phyloP scores from a whole-genome alignment of 2,797 vertebrate species.

The Notolabrus celidotus region DNA sequence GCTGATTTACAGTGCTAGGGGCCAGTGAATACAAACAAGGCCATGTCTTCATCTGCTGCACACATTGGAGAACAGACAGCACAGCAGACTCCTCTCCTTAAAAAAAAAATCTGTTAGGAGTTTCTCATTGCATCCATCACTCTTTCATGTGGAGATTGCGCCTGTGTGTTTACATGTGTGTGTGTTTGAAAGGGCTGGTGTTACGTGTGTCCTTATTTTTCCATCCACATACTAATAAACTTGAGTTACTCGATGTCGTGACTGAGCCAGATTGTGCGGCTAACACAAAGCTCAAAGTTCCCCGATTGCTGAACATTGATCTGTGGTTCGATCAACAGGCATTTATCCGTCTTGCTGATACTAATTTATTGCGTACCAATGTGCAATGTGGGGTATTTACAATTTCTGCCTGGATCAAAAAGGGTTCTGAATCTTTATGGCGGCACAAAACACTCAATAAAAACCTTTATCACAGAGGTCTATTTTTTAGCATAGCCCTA shows the following conservation, averaged over 20 bases:
- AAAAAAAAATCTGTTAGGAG: slow-evolving; percentile 13
- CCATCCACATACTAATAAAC: slow-evolving; percentile 23
- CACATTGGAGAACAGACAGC: slow-evolving; percentile 68
- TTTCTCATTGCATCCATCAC: slow-evolving; percentile 36
- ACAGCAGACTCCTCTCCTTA: slow-evolving; percentile 42
- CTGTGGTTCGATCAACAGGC: slow-evolving; percentile 5
- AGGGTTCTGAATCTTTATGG: slow-evolving; percentile 53
- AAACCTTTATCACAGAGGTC: slow-evolving; percentile 26
- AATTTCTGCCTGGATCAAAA: slow-evolving; percentile 47
- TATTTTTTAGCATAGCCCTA: slow-evolving; percentile 44
- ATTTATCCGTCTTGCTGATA: slow-evolving; percentile 25
- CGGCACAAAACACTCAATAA: slow-evolving; percentile 28
- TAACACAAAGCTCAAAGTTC: slow-evolving; percentile 64
- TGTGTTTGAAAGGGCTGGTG: slow-evolving; percentile 3
- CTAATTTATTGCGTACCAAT: slow-evolving; percentile 20
- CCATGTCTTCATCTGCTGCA: slow-evolving; percentile 77
- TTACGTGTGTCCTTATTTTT: slow-evolving; percentile 10
- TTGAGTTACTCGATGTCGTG: background rate
- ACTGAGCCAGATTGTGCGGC: slow-evolving; percentile 33
- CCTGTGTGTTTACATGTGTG: slow-evolving; percentile 21
- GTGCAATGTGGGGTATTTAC: slow-evolving; percentile 1
- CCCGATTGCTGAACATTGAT: slow-evolving; percentile 27
- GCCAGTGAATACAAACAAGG: slow-evolving; percentile 78
- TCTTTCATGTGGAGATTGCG: slow-evolving; percentile 37
- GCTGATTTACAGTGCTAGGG: slow-evolving; percentile 78